Evolutionary conservation across 2,888 invertebrate genomes (phyloP).

Genomic region (Micoletzkya japonica): DNA sequence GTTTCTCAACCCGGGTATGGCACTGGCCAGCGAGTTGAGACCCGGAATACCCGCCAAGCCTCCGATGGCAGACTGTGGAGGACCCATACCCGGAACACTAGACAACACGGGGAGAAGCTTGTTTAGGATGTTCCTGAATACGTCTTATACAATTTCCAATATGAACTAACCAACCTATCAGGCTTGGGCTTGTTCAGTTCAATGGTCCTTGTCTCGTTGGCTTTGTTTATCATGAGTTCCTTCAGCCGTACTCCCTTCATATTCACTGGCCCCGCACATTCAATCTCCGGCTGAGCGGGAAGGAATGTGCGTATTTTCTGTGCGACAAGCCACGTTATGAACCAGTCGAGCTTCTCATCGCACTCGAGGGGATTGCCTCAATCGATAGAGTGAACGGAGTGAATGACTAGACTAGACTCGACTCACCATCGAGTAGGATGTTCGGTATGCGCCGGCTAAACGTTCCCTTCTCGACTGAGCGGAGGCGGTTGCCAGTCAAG

Average conservation of each 20-base stretch:
- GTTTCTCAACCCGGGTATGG: too few relatives aligned
- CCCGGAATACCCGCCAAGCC: too few relatives aligned
- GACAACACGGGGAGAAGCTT: too few relatives aligned
- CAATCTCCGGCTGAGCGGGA: slow-evolving; percentile 58
- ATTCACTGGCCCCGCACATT: slow-evolving; percentile 52
- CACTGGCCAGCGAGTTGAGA: too few relatives aligned
- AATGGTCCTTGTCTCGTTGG: slow-evolving; percentile 59
- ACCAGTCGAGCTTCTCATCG: slow-evolving; percentile 56
- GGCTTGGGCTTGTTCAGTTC: too few relatives aligned
- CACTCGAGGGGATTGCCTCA: slow-evolving; percentile 57
- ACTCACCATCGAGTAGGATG: slow-evolving; percentile 55
- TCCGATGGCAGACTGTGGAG: too few relatives aligned
- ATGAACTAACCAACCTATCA: too few relatives aligned
- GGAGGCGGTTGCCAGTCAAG: slow-evolving; percentile 53
- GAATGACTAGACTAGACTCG: neutral
- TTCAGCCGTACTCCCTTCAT: slow-evolving; percentile 50
- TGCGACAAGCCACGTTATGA: slow-evolving; percentile 46
- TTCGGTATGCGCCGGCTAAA: slow-evolving; percentile 54
- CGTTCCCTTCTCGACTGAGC: slow-evolving; percentile 43
- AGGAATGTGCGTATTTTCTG: slow-evolving; percentile 60
- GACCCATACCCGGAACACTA: too few relatives aligned
- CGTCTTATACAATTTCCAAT: too few relatives aligned
- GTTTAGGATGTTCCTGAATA: too few relatives aligned
- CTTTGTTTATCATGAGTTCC: slow-evolving; percentile 62
- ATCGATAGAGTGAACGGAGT: neutral